Base-by-base conservation (phyloP, 2,797 vertebrate species). In the Artibeus jamaicensis region DNA sequence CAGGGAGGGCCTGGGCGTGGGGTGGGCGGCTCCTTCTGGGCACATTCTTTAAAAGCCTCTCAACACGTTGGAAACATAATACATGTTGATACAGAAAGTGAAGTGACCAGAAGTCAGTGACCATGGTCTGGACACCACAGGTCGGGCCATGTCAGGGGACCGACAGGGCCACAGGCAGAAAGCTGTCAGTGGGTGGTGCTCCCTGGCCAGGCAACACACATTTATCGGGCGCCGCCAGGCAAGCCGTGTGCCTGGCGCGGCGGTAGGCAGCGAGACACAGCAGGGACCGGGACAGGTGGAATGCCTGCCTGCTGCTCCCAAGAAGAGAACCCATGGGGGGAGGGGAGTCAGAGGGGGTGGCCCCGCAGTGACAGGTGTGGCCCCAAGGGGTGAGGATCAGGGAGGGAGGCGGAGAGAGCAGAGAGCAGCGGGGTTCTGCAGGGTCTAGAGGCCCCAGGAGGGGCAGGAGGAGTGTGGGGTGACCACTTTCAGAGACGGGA, bases 231-330 rank as follows among this genome's bases (percentile, higher is more conserved):
- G 18, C 32, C 67, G n/a, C n/a, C n/a, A n/a, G n/a, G n/a, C n/a
- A n/a, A n/a, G n/a, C n/a, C n/a, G n/a, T n/a, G n/a, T n/a, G n/a
- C 8, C 14, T 2, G 8, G 22, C 2, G 22, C 55, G 9, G 55
- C 9, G 9, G 7, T 1, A 7, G 71, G 42, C 39, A 5, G 9
- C n/a, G 53, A 34, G n/a, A 37, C 0, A 34, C 0, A 5, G 37
- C n/a, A 26, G 32, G 5, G 62, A 39, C 42, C 1, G 1, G 22
- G 16, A 8, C 0, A 8, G 44, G 46, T 2, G 19, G 10, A 53
- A 37, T 14, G 24, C n/a, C 48, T 9, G 34, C 68, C 42, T 26
- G 26, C 12, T 79, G 50, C 7, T 32, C 4, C 59, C 19, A 4
- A 73, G 85, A 74, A 26, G 42, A 48, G 44, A 8, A 29, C 50